Evolutionary conservation across 1,140 invertebrate species (phyloP).

Genomic region (Anagrus nilaparvatae): DNA sequence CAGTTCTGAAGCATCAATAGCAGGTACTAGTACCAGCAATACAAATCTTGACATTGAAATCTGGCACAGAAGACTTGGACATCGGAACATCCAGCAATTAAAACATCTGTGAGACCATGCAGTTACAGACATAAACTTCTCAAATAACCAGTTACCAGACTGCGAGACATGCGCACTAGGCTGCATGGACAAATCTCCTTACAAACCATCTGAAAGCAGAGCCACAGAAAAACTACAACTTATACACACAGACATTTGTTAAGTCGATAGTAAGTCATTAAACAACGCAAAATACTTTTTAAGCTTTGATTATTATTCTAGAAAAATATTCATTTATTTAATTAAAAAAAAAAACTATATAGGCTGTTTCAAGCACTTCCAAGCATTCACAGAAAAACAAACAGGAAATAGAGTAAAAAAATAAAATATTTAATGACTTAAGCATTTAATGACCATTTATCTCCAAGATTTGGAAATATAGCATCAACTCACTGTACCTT

Average conservation of each 20-base stretch:
- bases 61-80: too few species aligned
- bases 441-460: too few species aligned
- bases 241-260: constrained; percentile 32
- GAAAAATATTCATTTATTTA: constrained; percentile 30
- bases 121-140: too few species aligned
- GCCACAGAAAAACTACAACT: constrained; percentile 23
- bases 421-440: constrained; percentile 14
- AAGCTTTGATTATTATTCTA: constrained; percentile 29
- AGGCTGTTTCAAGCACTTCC: too few species aligned
- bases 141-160: too few species aligned
- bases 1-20: too few species aligned
- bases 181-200: background rate
- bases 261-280: constrained; percentile 22
- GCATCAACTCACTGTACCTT: constrained; percentile 18
- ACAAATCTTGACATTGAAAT: too few species aligned
- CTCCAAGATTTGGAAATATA: constrained; percentile 20
- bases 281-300: constrained; percentile 25
- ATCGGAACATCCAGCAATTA: too few species aligned
- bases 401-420: constrained; percentile 18
- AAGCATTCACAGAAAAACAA: background rate
- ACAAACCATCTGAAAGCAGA: constrained; percentile 25
- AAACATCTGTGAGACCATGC: too few species aligned
- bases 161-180: too few species aligned
- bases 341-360: constrained; percentile 32
- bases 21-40: too few species aligned